phyloP scores from a whole-genome alignment of 2,888 invertebrate genomes.

The Acleris laterana region DNA sequence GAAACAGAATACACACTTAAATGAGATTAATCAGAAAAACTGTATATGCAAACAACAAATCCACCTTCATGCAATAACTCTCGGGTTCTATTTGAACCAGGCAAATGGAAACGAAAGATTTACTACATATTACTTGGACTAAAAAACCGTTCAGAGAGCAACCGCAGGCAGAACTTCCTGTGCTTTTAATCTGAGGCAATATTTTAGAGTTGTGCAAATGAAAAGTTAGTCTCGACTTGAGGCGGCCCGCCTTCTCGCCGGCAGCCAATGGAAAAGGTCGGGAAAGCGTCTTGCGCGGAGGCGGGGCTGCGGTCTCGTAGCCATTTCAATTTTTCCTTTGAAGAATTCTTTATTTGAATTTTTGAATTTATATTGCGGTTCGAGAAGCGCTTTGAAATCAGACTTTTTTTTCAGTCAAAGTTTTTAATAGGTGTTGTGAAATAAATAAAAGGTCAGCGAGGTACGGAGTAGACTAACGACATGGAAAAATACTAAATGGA shows the following conservation, averaged over 20 bases:
- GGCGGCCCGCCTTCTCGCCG: slow-evolving; percentile 70
- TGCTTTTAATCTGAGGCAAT: slow-evolving; percentile 78
- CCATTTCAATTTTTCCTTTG: slow-evolving; percentile 80
- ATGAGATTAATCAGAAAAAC: too few species aligned
- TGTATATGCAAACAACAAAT: too few species aligned
- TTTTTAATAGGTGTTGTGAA: slow-evolving; percentile 3
- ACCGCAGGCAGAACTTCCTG: slow-evolving; percentile 75
- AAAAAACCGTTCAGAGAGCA: slow-evolving; percentile 67
- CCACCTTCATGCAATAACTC: too few species aligned
- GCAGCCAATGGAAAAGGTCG: slow-evolving; percentile 81
- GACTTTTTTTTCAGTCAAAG: slow-evolving; percentile 41
- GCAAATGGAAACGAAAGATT: slow-evolving; percentile 43
- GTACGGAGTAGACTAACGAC: too few species aligned
- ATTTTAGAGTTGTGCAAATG: slow-evolving; percentile 82
- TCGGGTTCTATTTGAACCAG: background rate
- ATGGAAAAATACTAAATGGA: too few species aligned
- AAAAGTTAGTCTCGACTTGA: slow-evolving; percentile 80
- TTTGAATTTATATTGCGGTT: slow-evolving; percentile 71
- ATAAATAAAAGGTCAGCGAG: background rate
- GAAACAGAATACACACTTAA: too few species aligned
- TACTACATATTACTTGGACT: slow-evolving; percentile 53
- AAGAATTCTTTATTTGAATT: slow-evolving; percentile 76
- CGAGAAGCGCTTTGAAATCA: slow-evolving; percentile 47
- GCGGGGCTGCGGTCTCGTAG: slow-evolving; percentile 79
- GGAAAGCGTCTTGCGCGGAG: slow-evolving; percentile 78